Base-by-base conservation (phyloP, 30 jellyfish, hydroid and myxozoan species). In the Aurelia aurita region DNA sequence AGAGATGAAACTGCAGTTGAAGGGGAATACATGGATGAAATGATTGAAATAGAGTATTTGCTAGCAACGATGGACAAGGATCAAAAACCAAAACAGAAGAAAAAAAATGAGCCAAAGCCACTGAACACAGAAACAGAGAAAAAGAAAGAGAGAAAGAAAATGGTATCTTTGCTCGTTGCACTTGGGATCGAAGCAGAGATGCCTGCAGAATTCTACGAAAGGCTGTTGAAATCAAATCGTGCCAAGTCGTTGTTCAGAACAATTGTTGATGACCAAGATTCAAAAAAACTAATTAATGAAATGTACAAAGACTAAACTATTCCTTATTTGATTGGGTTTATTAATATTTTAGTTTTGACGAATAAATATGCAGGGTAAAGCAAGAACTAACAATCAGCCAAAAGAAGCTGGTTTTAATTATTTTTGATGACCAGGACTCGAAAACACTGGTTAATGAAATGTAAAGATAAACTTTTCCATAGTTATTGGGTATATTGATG, bases 151-250 rank as follows among this genome's bases (percentile, higher is more conserved):
- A 77, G 80, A 61, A 77, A 47, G 49, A 72, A 67, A 19, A 5
- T 74, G 21, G 95, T 85, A 22, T 76, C 93, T 13, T 31, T 83
- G 3, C 46, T 83, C 46, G 46, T 83, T 3, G 93, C 86, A 0
- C 57, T 83, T 64, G 93, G 93, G 21, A 83, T 83, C 72, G 93
- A 83, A 47, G 93, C 93, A 1, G 93, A 83, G 25, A 79, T 83
- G 77, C 93, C 93, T 27, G 43, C 74, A 29, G 93, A 70, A 55
- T 83, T 83, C 67, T 83, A 68, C 74, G 93, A 83, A 66, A 83
- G 61, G 67, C 79, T 83, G 28, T 57, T 74, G 35, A 54, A 46
- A 25, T 83, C 93, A 27, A 70, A 69, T 26, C 59, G 82, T 47
- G 87, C 87, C 27, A 83, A 69, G 46, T 53, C 72, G 11, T 59